Evolutionary conservation across 2,113 vertebrate genomes (phyloP).

Genomic region (Pelusios castaneus): DNA sequence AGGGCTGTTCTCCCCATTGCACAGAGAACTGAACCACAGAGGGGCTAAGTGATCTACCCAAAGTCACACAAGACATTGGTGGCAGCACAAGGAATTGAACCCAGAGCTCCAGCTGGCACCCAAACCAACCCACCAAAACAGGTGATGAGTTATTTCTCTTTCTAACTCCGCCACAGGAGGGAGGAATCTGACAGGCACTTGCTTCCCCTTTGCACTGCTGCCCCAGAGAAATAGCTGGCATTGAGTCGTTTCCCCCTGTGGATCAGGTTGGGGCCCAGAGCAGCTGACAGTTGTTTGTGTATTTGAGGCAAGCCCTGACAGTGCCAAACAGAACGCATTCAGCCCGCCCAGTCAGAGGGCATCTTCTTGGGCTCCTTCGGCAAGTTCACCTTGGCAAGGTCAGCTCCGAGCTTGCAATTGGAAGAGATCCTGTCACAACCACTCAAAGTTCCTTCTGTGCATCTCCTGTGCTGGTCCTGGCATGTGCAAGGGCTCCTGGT

Average conservation of each 20-base stretch:
- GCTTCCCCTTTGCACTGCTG: background rate
- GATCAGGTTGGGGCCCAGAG: background rate
- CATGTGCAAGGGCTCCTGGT: background rate
- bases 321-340: background rate
- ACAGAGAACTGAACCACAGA: background rate
- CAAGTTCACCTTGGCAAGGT: background rate
- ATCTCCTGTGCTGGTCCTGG: background rate
- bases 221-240: background rate
- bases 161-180: background rate
- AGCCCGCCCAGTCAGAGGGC: background rate
- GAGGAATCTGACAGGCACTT: background rate
- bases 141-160: background rate
- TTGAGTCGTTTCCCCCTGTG: background rate
- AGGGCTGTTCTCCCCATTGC: background rate
- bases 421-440: background rate
- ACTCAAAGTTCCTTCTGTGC: background rate
- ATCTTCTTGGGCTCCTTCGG: background rate
- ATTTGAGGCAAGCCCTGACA: background rate
- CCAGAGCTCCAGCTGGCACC: background rate
- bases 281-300: background rate
- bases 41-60: background rate
- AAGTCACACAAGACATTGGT: background rate
- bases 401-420: background rate
- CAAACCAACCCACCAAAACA: background rate
- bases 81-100: background rate